Evolutionary conservation across 2,888 invertebrate species (phyloP).

Genomic region (Hecatera dysodea): DNA sequence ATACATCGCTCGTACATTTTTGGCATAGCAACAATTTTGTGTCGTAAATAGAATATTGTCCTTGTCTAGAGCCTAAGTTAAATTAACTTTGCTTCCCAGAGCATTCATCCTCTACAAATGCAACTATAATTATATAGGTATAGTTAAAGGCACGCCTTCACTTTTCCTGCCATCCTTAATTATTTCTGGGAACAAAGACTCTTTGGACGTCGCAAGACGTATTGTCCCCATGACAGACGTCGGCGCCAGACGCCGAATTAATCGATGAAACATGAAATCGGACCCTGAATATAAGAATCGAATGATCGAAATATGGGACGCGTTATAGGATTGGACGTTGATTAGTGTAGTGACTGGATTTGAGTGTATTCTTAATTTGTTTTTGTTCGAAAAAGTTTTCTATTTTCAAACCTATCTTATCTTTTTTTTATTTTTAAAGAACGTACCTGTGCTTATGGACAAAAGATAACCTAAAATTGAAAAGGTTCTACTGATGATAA

Average conservation of each 20-base stretch:
- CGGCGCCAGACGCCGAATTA: slow-evolving; percentile 52
- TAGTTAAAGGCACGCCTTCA: neutral
- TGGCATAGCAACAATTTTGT: too few relatives aligned
- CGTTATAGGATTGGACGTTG: slow-evolving; percentile 6
- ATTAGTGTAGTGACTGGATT: slow-evolving; percentile 14
- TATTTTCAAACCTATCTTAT: too few relatives aligned
- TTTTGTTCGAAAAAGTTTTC: too few relatives aligned
- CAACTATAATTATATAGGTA: neutral
- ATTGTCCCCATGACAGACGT: slow-evolving; percentile 56
- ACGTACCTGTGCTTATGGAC: too few relatives aligned
- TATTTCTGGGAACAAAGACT: slow-evolving; percentile 56
- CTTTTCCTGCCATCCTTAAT: slow-evolving; percentile 43
- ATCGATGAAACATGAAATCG: slow-evolving; percentile 61
- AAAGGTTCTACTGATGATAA: too few relatives aligned
- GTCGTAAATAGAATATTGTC: too few relatives aligned
- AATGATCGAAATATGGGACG: slow-evolving; percentile 48
- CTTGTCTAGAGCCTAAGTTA: too few relatives aligned
- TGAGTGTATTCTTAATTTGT: neutral
- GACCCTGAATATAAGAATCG: slow-evolving; percentile 46
- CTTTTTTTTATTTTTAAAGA: too few relatives aligned
- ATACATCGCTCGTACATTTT: too few relatives aligned
- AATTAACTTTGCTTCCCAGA: neutral
- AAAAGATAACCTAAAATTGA: neutral
- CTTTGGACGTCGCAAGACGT: slow-evolving; percentile 39
- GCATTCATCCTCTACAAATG: neutral